These are phyloP conservation scores for Pomatorhinus ruficollis DNA, from an alignment of 2,113 vertebrate genomes.

Conservation along the genomic window DNA sequence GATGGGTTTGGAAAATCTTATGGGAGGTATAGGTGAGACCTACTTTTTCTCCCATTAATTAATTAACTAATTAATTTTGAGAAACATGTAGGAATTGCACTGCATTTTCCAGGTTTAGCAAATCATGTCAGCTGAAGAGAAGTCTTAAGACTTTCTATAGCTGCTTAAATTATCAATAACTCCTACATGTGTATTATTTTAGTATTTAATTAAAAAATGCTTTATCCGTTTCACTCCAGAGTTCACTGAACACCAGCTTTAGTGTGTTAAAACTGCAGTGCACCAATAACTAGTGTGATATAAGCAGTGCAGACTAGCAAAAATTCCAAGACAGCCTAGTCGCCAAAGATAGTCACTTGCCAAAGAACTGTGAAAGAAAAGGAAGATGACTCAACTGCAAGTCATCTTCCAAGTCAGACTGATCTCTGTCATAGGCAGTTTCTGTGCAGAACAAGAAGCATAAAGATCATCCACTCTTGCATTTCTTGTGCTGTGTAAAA, in stretches of 20 bases:
- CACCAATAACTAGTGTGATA: background rate
- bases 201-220: background rate
- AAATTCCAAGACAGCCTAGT: background rate
- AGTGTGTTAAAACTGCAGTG: background rate
- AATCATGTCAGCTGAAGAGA: background rate
- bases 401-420: background rate
- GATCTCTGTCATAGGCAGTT: background rate
- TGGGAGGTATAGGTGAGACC: background rate
- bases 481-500: background rate
- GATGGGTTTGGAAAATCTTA: background rate
- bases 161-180: background rate
- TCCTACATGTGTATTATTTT: background rate
- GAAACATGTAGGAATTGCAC: background rate
- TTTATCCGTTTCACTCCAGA: background rate
- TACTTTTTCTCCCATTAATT: background rate
- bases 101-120: background rate
- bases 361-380: background rate
- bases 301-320: background rate
- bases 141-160: background rate
- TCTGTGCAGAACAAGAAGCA: background rate
- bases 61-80: background rate
- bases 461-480: background rate
- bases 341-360: background rate
- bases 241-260: background rate
- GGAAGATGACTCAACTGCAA: background rate